These are phyloP conservation scores for Chloroceryle amazona DNA, from an alignment of 2,797 vertebrate species.

Conservation along the genomic window DNA sequence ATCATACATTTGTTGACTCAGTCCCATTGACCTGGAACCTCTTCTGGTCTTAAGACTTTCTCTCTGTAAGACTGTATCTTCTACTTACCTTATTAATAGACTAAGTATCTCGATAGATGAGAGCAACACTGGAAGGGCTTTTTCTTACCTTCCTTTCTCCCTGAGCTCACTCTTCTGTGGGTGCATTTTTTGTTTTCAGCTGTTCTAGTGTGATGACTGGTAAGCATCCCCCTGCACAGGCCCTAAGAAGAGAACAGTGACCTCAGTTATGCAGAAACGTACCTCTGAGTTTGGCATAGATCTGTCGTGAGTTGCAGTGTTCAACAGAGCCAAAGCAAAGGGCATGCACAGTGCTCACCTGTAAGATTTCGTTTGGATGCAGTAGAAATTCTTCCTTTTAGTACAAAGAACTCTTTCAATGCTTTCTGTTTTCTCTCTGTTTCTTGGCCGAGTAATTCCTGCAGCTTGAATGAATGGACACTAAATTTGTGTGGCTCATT, in stretches of 20 bases:
- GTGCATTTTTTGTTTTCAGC: background rate
- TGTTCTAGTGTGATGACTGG: background rate
- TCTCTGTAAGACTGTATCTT: background rate
- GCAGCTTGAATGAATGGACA: background rate
- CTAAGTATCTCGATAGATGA: background rate
- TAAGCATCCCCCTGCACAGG: background rate
- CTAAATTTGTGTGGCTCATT: background rate
- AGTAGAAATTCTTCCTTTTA: background rate
- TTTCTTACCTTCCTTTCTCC: background rate
- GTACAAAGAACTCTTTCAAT: background rate
- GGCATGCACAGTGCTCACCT: rapidly evolving
- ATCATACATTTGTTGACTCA: background rate
- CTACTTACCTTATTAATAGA: background rate
- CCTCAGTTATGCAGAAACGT: background rate
- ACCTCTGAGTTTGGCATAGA: background rate
- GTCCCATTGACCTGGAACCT: background rate
- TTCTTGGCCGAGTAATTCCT: background rate
- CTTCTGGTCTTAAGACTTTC: background rate
- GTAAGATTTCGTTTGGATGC: background rate
- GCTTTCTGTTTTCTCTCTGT: background rate
- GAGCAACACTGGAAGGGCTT: background rate
- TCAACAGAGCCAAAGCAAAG: background rate
- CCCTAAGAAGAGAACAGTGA: background rate
- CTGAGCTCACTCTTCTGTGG: background rate
- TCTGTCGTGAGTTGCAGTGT: background rate